Evolutionary conservation across 2,888 invertebrate species (phyloP).

Genomic region (Monoplex corrugatus): DNA sequence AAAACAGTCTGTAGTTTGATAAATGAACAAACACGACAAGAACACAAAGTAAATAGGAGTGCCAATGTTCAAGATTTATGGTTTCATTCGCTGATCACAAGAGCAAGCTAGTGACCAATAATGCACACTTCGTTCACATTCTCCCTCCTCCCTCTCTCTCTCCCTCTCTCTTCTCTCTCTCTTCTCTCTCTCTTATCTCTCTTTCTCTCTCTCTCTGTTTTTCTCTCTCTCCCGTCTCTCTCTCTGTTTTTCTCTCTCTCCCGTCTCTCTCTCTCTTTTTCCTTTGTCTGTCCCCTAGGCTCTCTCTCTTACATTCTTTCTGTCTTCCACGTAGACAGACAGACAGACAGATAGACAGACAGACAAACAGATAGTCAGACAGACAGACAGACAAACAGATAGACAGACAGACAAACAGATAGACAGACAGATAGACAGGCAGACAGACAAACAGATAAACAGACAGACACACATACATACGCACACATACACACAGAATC

Average conservation of each 20-base stretch:
- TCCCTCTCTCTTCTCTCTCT: neutral
- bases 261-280: neutral
- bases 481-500: neutral
- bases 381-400: constrained; percentile 3
- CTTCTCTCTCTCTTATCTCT: neutral
- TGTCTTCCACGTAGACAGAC: too few relatives aligned
- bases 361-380: neutral
- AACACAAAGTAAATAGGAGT: too few relatives aligned
- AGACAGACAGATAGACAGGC: constrained; percentile 9
- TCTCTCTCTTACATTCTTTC: neutral
- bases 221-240: neutral
- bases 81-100: too few relatives aligned
- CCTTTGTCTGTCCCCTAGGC: too few relatives aligned
- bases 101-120: too few relatives aligned
- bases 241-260: too few relatives aligned
- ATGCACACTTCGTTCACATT: too few relatives aligned
- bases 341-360: neutral
- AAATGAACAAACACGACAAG: too few relatives aligned
- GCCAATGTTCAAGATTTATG: too few relatives aligned
- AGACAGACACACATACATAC: constrained; percentile 16
- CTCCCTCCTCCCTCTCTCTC: too few relatives aligned
- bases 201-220: neutral
- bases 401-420: neutral
- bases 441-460: neutral
- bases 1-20: too few relatives aligned